A percentile compares a stretch with the other conserved stretches of the same genome.
phyloP scores from a whole-genome alignment of 1,140 invertebrate genomes.

The Eciton burchellii region DNA sequence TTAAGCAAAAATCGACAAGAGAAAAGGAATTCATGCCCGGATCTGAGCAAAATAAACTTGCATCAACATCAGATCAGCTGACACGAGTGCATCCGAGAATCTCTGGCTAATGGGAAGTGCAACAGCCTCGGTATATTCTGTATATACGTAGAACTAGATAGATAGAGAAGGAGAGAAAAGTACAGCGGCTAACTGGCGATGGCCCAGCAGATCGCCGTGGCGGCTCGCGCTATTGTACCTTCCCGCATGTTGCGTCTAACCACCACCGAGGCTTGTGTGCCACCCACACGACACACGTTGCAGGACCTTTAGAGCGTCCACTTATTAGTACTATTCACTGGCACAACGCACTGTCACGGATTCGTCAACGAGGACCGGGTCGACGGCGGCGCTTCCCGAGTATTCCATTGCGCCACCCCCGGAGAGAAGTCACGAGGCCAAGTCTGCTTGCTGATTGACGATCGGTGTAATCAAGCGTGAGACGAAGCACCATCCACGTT shows the following conservation, averaged over 20 bases:
- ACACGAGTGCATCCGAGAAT: not conserved
- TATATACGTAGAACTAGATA: constrained; percentile 61
- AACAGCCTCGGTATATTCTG: constrained; percentile 42
- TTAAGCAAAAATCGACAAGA: constrained; percentile 6
- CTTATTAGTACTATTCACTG: constrained; percentile 66
- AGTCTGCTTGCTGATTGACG: not conserved
- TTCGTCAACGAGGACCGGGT: not conserved
- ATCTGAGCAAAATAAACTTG: not conserved
- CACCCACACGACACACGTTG: constrained; percentile 61
- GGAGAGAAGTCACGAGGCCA: not conserved
- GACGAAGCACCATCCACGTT: constrained; percentile 18
- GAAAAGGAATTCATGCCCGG: no score
- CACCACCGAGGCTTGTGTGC: constrained; percentile 70
- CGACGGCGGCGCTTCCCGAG: constrained; percentile 4
- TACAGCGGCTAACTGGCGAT: constrained; percentile 76
- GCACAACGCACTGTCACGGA: constrained; percentile 51
- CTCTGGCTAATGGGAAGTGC: constrained; percentile 14
- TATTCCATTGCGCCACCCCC: constrained; percentile 14
- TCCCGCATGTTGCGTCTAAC: constrained; percentile 76
- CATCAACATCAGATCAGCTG: constrained; percentile 18
- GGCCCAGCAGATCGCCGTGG: constrained; percentile 73
- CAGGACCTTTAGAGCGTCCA: constrained; percentile 64
- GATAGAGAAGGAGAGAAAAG: constrained; percentile 71
- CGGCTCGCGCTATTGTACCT: constrained; percentile 74
- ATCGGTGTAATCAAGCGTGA: constrained; percentile 6